Conservation (phyloP, 2,113 vertebrate species). For the Burhinus bistriatus region DNA sequence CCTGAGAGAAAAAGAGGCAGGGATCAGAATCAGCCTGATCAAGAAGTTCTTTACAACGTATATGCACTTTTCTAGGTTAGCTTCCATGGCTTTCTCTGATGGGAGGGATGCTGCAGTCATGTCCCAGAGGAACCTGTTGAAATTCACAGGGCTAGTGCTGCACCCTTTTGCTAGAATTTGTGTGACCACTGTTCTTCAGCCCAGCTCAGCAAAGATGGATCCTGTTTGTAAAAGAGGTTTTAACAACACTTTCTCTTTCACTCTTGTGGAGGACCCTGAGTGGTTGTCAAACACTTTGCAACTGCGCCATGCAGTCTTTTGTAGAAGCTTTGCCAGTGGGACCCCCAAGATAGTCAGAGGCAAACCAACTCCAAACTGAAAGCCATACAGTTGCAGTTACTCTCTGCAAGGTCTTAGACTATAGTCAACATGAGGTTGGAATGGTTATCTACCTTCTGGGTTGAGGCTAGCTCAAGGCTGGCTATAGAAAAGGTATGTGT, state of each 20-base stretch:
- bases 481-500: neutral
- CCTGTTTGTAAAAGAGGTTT: neutral
- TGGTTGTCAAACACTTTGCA: neutral
- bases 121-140: neutral
- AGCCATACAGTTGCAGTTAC: neutral
- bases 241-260: neutral
- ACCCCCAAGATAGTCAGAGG: neutral
- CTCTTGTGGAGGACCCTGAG: neutral
- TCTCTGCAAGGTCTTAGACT: neutral
- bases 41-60: neutral
- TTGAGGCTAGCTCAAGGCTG: neutral
- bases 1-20: slow-evolving; percentile 70
- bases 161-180: neutral
- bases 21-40: no score
- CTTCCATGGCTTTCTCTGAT: neutral
- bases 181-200: neutral
- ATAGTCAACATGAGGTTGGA: neutral
- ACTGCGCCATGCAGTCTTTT: neutral
- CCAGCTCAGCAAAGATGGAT: neutral
- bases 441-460: neutral
- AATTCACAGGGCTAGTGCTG: neutral
- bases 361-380: neutral
- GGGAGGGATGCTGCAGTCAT: neutral
- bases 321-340: neutral
- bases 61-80: neutral